Base-by-base conservation (phyloP, 2,113 vertebrate species). In the Gopherus evgoodei region DNA sequence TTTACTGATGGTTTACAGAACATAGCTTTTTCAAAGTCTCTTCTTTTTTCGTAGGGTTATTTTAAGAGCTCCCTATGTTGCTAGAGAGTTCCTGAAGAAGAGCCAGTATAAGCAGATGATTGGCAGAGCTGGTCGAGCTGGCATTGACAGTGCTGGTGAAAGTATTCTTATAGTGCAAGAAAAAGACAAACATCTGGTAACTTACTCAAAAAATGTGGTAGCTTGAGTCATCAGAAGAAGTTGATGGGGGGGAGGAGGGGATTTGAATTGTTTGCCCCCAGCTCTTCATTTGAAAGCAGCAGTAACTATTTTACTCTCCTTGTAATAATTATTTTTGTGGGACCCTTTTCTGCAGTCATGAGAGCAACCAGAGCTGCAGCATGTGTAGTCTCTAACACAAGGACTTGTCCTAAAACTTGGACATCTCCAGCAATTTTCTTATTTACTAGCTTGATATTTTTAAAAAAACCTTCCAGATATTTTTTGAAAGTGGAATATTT, bases 101-200 rank as follows among this genome's bases (percentile, higher is more conserved):
- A 99, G 94, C 95, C 99, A 99, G 84, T 99, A 99, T 96, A 99
- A 99, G 82, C 99, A 99, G 97, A 99, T 99, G 99, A 98, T 99
- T 87, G 99, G 99, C 21, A 98, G 99, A 95, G 99, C 99, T 35
- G 99, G 99, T 5, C 98, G 99, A 86, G 99, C 99, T 6, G 99
- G 99, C 6, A 99, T 99, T 89, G 99, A 99, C 95, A 95, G 96
- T 8, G 57, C 91, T 85, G 99, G 99, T 11, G 99, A 99, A 98
- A 99, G 99, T 89, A 98, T 99, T 96, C 99, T 99, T 44, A 98
- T 99, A 97, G 94, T 98, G 62, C 99, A 99, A 98, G 99, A 99
- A 59, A 99, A 98, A 96, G 99, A 99, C 96, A 98, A 97, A 38
- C 88, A 95, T 1, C 95, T 98, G 99, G 99, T 99, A 98, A 97